Percentiles rank a stretch among this genome's conserved stretches.
Evolutionary conservation across 2,797 vertebrate species (phyloP).

Genomic region (Adelosebastes latens): DNA sequence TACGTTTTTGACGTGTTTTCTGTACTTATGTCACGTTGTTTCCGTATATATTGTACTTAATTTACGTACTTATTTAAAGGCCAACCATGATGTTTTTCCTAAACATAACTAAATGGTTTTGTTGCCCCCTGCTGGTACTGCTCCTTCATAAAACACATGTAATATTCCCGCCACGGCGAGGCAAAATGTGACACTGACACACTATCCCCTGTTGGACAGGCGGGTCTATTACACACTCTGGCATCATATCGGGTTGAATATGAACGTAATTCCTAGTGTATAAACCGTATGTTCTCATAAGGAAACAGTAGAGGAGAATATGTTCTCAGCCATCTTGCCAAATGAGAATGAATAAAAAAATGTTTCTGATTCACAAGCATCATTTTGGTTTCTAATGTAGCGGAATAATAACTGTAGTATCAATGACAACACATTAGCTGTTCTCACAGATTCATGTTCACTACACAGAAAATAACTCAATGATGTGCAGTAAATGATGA

Average conservation of each 20-base stretch:
- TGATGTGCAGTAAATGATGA: slow-evolving; percentile 8
- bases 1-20: too few relatives aligned
- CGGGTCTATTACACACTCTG: too few relatives aligned
- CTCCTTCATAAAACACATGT: too few relatives aligned
- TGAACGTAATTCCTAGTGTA: not conserved
- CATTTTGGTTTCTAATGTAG: slow-evolving; percentile 9
- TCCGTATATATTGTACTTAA: too few relatives aligned
- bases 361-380: not conserved
- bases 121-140: too few relatives aligned
- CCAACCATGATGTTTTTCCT: too few relatives aligned
- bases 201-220: too few relatives aligned
- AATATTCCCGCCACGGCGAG: too few relatives aligned
- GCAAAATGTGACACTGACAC: too few relatives aligned
- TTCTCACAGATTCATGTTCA: slow-evolving; percentile 12
- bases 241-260: not conserved
- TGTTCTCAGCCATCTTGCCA: not conserved
- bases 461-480: slow-evolving; percentile 1
- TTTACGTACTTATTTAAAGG: too few relatives aligned
- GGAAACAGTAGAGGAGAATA: not conserved
- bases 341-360: not conserved
- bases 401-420: not conserved
- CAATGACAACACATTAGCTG: slow-evolving; percentile 6
- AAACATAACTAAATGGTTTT: too few relatives aligned
- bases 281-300: not conserved
- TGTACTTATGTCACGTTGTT: too few relatives aligned